These are phyloP conservation scores for Drosophila willistoni DNA, from an alignment of 1,140 invertebrate species.

Conservation along the genomic window DNA sequence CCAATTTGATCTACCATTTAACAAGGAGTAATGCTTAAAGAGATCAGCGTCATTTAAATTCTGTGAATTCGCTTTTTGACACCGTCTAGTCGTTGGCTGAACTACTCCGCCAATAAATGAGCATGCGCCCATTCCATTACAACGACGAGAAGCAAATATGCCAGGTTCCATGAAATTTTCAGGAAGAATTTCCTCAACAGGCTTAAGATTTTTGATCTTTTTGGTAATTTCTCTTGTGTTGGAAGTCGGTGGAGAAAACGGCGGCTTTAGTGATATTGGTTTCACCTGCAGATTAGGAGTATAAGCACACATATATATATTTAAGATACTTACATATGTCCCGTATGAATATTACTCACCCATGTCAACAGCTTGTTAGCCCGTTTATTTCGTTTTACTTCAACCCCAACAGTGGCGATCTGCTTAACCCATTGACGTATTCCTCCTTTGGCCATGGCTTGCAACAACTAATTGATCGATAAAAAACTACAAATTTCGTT, in stretches of 20 bases:
- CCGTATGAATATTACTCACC: neutral
- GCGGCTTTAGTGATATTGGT: neutral
- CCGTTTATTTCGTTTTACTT: neutral
- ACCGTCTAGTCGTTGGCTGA: too few relatives aligned
- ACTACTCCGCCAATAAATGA: neutral
- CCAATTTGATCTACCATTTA: neutral
- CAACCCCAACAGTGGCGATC: neutral
- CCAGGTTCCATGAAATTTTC: neutral
- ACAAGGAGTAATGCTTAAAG: too few relatives aligned
- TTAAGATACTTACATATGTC: neutral
- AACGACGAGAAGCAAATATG: neutral
- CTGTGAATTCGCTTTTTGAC: too few relatives aligned
- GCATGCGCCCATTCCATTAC: neutral
- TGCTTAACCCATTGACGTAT: neutral
- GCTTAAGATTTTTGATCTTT: neutral
- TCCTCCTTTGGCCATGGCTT: neutral
- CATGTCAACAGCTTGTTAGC: neutral
- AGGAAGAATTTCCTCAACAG: neutral
- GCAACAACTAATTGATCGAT: neutral
- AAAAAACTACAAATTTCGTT: constrained; percentile 2
- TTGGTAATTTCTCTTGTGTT: neutral
- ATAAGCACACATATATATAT: neutral
- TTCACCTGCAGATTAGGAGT: neutral
- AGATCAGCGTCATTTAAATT: too few relatives aligned
- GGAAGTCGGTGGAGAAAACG: neutral